Percentiles rank a stretch among this genome's conserved stretches.
phyloP scores from a whole-genome alignment of 2,797 vertebrate genomes.

The Rhincodon typus region DNA sequence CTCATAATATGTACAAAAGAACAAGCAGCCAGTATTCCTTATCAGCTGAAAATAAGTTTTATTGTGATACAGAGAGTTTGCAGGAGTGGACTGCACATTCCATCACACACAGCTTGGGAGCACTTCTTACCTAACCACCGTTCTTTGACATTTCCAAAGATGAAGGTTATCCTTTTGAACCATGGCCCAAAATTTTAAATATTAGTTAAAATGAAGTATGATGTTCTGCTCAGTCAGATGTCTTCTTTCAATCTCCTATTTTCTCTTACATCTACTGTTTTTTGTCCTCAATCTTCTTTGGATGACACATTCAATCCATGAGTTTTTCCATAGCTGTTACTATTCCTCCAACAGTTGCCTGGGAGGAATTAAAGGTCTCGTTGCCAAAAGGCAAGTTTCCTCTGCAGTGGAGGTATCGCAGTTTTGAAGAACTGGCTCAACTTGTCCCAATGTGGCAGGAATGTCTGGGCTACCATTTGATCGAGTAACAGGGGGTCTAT shows the following conservation, averaged over 20 bases:
- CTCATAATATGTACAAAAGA: background rate
- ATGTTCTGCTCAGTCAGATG: no score
- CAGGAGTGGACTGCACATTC: background rate
- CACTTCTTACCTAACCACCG: background rate
- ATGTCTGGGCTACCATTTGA: background rate
- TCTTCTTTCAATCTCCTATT: background rate
- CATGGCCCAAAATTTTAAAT: background rate
- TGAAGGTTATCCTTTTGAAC: background rate
- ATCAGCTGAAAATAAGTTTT: background rate
- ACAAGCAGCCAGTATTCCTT: background rate
- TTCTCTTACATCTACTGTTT: background rate
- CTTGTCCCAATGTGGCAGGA: background rate
- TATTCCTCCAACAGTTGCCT: background rate
- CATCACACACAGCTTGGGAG: background rate
- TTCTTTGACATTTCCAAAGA: background rate
- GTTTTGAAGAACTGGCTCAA: background rate
- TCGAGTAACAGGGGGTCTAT: background rate
- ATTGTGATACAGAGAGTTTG: background rate
- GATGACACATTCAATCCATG: no score
- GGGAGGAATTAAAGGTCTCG: background rate
- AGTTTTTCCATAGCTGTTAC: background rate
- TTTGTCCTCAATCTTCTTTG: background rate
- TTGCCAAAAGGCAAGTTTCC: background rate
- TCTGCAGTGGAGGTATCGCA: background rate
- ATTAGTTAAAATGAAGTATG: background rate